Evolutionary conservation across 2,113 vertebrate genomes (phyloP).

Genomic region (Pygoscelis antarcticus): DNA sequence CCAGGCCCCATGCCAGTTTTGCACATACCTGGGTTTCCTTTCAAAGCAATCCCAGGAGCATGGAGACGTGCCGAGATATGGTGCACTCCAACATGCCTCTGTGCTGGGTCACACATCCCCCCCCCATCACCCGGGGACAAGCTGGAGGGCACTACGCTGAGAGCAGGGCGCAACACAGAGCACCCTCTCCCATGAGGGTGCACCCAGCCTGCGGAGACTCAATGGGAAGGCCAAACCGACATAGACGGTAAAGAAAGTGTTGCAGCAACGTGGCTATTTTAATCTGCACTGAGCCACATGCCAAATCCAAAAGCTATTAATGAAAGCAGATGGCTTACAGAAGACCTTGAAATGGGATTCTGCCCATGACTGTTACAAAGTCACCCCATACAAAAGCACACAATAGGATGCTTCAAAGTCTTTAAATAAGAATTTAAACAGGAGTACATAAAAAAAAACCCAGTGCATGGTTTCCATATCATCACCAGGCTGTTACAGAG

Average conservation of each 20-base stretch:
- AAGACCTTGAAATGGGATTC: constrained; percentile 25
- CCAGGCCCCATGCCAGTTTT: background rate
- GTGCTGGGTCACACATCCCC: background rate
- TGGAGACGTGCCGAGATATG: rapidly evolving
- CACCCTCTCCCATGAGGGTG: rapidly evolving
- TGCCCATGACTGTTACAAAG: background rate
- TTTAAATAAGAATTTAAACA: constrained; percentile 3
- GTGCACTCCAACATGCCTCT: background rate
- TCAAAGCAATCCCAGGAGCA: background rate
- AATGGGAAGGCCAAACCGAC: background rate
- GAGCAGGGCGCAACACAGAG: background rate
- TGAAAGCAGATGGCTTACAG: constrained; percentile 33
- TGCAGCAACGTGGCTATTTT: background rate
- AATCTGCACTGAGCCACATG: background rate
- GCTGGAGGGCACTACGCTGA: background rate
- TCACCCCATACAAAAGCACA: background rate
- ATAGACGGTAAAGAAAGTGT: background rate
- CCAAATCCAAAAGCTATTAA: background rate
- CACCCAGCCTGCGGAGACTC: rapidly evolving
- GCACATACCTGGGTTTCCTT: background rate
- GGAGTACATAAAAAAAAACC: background rate
- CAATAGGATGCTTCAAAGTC: background rate
- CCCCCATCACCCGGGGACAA: background rate
- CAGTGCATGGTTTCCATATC: background rate
- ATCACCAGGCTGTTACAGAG: background rate